These are phyloP conservation scores for Protobothrops mucrosquamatus DNA, from an alignment of 2,113 vertebrate species.

Conservation along the genomic window DNA sequence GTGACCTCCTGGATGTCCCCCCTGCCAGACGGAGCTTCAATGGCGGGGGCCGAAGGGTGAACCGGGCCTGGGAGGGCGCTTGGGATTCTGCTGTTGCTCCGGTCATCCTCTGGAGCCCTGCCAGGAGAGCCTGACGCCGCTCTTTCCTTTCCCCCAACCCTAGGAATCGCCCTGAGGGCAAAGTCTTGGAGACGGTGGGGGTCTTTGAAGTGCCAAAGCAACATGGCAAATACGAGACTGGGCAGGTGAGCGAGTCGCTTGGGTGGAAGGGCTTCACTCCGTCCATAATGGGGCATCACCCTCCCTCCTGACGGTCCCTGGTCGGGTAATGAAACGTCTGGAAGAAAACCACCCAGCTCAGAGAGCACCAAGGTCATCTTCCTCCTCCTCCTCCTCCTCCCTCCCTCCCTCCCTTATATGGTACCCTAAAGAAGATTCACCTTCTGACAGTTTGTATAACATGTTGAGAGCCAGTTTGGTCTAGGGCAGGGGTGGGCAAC, in stretches of 20 bases:
- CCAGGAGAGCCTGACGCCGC: neutral
- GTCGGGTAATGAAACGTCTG: neutral
- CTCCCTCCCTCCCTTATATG: too few species aligned
- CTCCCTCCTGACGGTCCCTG: neutral
- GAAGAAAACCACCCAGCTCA: neutral
- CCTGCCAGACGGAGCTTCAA: fast-evolving
- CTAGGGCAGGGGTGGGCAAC: too few species aligned
- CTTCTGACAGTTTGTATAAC: neutral
- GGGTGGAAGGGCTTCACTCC: neutral
- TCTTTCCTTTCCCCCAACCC: conserved; percentile 28
- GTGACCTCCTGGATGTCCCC: neutral
- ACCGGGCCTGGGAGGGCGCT: fast-evolving
- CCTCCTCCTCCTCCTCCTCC: too few species aligned
- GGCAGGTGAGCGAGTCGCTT: conserved; percentile 80
- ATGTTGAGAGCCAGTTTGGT: neutral
- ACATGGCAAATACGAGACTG: conserved; percentile 93
- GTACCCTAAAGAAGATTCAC: too few species aligned
- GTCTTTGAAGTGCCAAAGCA: conserved; percentile 93
- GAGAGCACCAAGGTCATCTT: neutral
- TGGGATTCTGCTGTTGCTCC: neutral
- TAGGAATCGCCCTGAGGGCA: conserved; percentile 91
- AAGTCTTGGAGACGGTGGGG: conserved; percentile 91
- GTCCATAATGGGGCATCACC: neutral
- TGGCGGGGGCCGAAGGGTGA: neutral
- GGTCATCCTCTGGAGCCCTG: fast-evolving